These are phyloP conservation scores for Ostrea edulis DNA, from an alignment of 1,140 invertebrate genomes.

Conservation along the genomic window DNA sequence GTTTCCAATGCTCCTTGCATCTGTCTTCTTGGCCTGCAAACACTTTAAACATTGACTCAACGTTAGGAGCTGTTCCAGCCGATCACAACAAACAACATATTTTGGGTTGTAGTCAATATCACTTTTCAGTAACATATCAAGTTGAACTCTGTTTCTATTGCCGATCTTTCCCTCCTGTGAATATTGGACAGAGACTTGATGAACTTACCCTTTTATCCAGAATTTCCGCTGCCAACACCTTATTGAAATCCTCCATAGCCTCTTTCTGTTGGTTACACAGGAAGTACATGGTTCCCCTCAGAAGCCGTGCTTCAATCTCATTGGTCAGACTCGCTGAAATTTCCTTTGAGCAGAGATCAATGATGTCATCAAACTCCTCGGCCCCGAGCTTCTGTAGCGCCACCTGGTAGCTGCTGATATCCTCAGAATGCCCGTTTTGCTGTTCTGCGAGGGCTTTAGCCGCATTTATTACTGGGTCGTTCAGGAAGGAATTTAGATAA, in stretches of 20 bases:
- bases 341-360: slow-evolving; percentile 89
- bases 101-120: too few relatives aligned
- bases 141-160: too few relatives aligned
- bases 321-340: slow-evolving; percentile 81
- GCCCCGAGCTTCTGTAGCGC: slow-evolving; percentile 85
- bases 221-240: slow-evolving; percentile 67
- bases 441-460: slow-evolving; percentile 38
- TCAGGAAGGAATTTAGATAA: slow-evolving; percentile 91
- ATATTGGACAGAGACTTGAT: too few relatives aligned
- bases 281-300: slow-evolving; percentile 91
- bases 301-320: slow-evolving; percentile 85
- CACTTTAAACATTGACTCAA: too few relatives aligned
- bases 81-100: too few relatives aligned
- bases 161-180: too few relatives aligned
- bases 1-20: too few relatives aligned
- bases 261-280: slow-evolving; percentile 86
- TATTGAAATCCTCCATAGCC: slow-evolving; percentile 86
- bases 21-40: too few relatives aligned
- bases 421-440: not conserved
- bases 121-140: too few relatives aligned
- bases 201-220: slow-evolving; percentile 75
- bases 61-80: too few relatives aligned
- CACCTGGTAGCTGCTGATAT: slow-evolving; percentile 78
- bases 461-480: slow-evolving; percentile 85
- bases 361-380: slow-evolving; percentile 88